Evolutionary conservation across 2,797 vertebrate species (phyloP).

Genomic region (Chelidonichthys spinosus): DNA sequence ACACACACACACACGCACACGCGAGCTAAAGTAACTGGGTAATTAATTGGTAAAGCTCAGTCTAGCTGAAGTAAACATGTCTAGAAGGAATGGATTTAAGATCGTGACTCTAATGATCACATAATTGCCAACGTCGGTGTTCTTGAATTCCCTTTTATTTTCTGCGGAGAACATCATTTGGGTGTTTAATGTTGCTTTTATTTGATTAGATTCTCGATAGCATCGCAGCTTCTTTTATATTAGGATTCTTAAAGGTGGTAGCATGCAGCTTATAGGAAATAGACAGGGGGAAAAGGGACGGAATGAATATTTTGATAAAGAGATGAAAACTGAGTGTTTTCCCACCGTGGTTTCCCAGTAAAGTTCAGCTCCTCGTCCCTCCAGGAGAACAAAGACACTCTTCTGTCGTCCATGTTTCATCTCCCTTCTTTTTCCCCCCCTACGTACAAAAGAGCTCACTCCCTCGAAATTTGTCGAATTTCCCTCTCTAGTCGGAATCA

Average conservation of each 20-base stretch:
- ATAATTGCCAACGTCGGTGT: neutral
- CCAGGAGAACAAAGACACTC: constrained; percentile 67
- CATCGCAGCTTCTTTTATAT: neutral
- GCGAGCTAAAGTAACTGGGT: constrained; percentile 26
- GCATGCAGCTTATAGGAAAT: too few relatives aligned
- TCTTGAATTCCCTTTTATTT: neutral
- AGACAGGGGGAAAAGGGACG: constrained; percentile 1
- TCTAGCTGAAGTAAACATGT: constrained; percentile 69
- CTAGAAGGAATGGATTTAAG: constrained; percentile 57
- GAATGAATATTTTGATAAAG: constrained; percentile 12
- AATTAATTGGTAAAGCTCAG: constrained; percentile 62
- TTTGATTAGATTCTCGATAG: neutral
- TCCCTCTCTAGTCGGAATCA: neutral
- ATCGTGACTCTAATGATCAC: constrained; percentile 6
- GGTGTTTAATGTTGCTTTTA: neutral
- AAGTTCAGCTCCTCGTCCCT: constrained; percentile 67
- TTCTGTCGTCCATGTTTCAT: constrained; percentile 65
- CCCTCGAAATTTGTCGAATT: neutral
- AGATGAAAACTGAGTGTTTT: constrained; percentile 44
- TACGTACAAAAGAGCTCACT: constrained; percentile 58
- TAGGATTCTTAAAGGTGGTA: too few relatives aligned
- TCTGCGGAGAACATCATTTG: neutral
- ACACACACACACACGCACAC: neutral
- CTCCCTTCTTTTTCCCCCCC: constrained; percentile 39
- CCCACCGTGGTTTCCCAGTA: constrained; percentile 69